Evolutionary conservation across 1,140 invertebrate genomes (phyloP).

Genomic region (Leptinotarsa defecta): DNA sequence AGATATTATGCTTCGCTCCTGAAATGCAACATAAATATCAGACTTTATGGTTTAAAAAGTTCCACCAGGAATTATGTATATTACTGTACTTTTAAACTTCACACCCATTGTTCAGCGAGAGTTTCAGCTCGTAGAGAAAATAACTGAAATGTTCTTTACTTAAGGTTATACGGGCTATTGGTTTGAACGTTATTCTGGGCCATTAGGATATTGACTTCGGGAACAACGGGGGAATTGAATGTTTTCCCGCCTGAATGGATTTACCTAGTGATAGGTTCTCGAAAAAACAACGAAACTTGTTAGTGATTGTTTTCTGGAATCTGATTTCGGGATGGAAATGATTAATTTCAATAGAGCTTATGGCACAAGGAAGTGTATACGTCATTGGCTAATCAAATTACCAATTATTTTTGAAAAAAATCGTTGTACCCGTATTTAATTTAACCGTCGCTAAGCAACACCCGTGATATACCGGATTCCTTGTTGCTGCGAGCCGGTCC

Average conservation of each 20-base stretch:
- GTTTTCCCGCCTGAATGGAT: too few species aligned
- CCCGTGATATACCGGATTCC: too few species aligned
- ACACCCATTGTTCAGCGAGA: slow-evolving; percentile 27
- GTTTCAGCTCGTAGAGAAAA: slow-evolving; percentile 6
- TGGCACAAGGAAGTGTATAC: not conserved
- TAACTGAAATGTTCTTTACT: slow-evolving; percentile 20
- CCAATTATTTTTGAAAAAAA: too few species aligned
- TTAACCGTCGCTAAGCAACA: too few species aligned
- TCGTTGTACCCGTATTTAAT: too few species aligned
- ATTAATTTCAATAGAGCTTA: too few species aligned
- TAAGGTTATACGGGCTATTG: slow-evolving; percentile 2
- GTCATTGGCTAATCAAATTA: not conserved
- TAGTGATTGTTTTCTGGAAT: too few species aligned
- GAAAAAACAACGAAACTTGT: too few species aligned
- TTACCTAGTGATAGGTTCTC: too few species aligned
- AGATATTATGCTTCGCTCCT: slow-evolving; percentile 42
- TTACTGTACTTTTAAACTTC: slow-evolving; percentile 31
- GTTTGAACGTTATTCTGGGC: slow-evolving; percentile 12
- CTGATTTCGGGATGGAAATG: too few species aligned
- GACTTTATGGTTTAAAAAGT: slow-evolving; percentile 42
- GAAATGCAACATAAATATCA: slow-evolving; percentile 42
- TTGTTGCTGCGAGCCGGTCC: too few species aligned
- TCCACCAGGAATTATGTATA: slow-evolving; percentile 40
- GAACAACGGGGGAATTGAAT: too few species aligned
- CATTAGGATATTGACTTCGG: not conserved